phyloP scores from a whole-genome alignment of 2,797 vertebrate genomes.

The Rhinophrynus dorsalis region DNA sequence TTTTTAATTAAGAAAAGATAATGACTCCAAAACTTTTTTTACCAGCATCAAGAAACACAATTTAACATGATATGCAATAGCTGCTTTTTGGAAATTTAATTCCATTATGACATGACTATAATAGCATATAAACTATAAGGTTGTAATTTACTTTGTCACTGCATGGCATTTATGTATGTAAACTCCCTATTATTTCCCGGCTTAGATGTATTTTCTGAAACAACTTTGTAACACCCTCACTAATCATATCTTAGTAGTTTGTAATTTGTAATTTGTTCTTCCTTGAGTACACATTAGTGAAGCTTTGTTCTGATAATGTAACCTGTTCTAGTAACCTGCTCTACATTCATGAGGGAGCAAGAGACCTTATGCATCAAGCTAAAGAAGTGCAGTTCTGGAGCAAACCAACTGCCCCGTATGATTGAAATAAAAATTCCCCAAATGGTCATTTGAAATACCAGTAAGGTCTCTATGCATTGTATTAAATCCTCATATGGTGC shows the following conservation, averaged over 20 bases:
- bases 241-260: neutral
- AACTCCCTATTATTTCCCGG: neutral
- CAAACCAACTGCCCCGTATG: too few species aligned
- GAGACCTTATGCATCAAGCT: too few species aligned
- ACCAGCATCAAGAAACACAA: neutral
- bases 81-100: neutral
- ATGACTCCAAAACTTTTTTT: neutral
- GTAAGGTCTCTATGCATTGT: too few species aligned
- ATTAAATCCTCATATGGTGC: too few species aligned
- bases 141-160: neutral
- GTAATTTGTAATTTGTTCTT: neutral
- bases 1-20: slow-evolving; percentile 6
- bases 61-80: neutral
- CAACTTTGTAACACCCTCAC: neutral
- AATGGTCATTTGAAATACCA: too few species aligned
- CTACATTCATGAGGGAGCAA: too few species aligned
- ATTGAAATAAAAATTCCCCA: too few species aligned
- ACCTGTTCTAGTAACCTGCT: neutral
- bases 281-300: neutral
- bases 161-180: neutral
- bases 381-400: too few species aligned
- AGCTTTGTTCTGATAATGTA: neutral
- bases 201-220: neutral
- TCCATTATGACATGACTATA: neutral
- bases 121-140: neutral